Base-by-base conservation (phyloP, 2,113 vertebrate species). In the Zosterops hypoxanthus region DNA sequence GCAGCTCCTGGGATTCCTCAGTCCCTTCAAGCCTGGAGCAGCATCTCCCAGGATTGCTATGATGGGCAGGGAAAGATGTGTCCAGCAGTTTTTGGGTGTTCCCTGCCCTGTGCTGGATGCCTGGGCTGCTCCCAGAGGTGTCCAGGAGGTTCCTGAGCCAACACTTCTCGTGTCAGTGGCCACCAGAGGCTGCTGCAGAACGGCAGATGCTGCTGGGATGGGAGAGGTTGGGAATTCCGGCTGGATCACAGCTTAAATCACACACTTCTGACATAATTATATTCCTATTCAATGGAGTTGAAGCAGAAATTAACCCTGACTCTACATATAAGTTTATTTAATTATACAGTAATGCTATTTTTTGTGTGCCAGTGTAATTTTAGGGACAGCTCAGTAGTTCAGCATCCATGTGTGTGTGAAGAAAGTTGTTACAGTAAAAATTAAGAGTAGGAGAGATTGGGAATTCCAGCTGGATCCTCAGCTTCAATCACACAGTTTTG, bases 151-250 rank as follows among this genome's bases (percentile, higher is more conserved):
- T 76, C 57, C 73, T 80, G 82, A 68, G 20, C 36, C 79, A 57
- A 2, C 64, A 6, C 25, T 81, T 17, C 52, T 36, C 13, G 2
- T 57, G 53, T 3, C 16, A 63, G 23, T 25, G 91, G 31, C 96
- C 95, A 73, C 68, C 94, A 96, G 96, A 92, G 96, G 95, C 44
- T 95, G 89, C 94, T 96, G 92, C 90, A 94, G 92, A 97, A 94
- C 64, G 29, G n/a, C 8, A 0, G 59, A 84, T 12, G 3, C 13
- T 8, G 24, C 75, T 71, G 52, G 24, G 15, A 3, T 6, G 9
- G 55, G 22, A 36, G 44, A 71, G 26, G 0, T 4, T 82, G 65
- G 78, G 28, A 66, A 66, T 89, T 75, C 33, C 36, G 16, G 33
- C 71, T 53, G 55, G 31, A 39, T 44, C 34, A 63, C 18, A 9